These are phyloP conservation scores for Schlechtendalia chinensis DNA, from an alignment of 1,140 invertebrate genomes.

Conservation along the genomic window DNA sequence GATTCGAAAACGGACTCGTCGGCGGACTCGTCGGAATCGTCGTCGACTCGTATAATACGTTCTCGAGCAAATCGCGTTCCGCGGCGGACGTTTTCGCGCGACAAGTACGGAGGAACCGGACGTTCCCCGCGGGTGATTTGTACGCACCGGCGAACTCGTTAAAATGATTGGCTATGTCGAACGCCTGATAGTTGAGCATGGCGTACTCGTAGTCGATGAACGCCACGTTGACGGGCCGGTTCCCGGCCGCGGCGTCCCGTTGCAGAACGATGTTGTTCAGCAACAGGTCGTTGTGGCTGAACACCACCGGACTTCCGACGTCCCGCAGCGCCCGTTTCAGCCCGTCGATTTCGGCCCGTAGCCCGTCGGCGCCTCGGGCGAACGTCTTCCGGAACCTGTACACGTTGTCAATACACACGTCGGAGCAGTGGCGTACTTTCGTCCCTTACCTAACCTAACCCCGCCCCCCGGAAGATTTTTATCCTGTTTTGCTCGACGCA, in stretches of 20 bases:
- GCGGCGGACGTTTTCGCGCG: too few relatives aligned
- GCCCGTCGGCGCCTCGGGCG: conserved; percentile 62
- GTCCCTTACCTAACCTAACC: too few relatives aligned
- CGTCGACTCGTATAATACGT: too few relatives aligned
- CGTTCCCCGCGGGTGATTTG: too few relatives aligned
- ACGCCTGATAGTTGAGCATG: conserved; percentile 89
- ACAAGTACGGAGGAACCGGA: too few relatives aligned
- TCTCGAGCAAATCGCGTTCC: too few relatives aligned
- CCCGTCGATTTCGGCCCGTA: conserved; percentile 69
- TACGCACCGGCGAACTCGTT: conserved; percentile 89
- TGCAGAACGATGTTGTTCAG: conserved; percentile 88
- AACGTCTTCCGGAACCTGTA: conserved; percentile 70
- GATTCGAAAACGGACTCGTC: conserved; percentile 62
- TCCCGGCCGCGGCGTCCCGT: conserved; percentile 56
- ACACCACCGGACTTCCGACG: conserved; percentile 80
- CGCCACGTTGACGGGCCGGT: conserved; percentile 62
- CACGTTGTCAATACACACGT: not conserved
- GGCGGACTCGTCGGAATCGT: conserved; percentile 94
- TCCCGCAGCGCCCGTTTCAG: conserved; percentile 67
- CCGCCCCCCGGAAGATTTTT: too few relatives aligned
- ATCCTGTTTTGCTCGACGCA: too few relatives aligned
- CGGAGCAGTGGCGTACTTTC: too few relatives aligned
- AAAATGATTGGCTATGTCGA: conserved; percentile 98
- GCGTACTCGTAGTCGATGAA: conserved; percentile 99
- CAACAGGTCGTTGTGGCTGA: conserved; percentile 96